phyloP scores from a whole-genome alignment of 1,140 invertebrate species.

The Diorhabda carinulata region DNA sequence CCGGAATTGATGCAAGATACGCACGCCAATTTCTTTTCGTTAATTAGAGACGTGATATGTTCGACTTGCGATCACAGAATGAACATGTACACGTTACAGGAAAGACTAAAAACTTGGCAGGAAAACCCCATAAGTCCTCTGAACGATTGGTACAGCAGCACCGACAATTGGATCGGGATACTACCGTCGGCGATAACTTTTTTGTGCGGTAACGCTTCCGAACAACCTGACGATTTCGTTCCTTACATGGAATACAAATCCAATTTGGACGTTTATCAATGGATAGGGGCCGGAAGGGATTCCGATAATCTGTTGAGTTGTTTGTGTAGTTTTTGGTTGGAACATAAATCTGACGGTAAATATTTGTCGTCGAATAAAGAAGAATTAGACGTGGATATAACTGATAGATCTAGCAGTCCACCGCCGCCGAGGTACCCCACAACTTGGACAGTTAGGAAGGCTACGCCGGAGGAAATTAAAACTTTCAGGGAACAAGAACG shows the following conservation, averaged over 20 bases:
- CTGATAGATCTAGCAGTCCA: slow-evolving; percentile 38
- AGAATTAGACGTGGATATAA: slow-evolving; percentile 44
- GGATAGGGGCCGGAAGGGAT: slow-evolving; percentile 93
- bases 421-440: slow-evolving; percentile 57
- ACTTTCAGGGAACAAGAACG: slow-evolving; percentile 73
- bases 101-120: slow-evolving; percentile 74
- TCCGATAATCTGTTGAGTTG: slow-evolving; percentile 73
- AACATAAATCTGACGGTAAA: slow-evolving; percentile 53
- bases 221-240: slow-evolving; percentile 84
- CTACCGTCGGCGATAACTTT: slow-evolving; percentile 81
- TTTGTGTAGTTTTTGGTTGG: slow-evolving; percentile 74
- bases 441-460: slow-evolving; percentile 75
- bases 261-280: slow-evolving; percentile 72
- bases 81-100: slow-evolving; percentile 67
- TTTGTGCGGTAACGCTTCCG: slow-evolving; percentile 78
- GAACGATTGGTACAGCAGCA: slow-evolving; percentile 70
- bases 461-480: slow-evolving; percentile 71
- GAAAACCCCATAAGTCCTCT: slow-evolving; percentile 74
- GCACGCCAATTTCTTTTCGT: slow-evolving; percentile 76
- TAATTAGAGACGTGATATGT: slow-evolving; percentile 76
- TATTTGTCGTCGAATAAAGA: slow-evolving; percentile 37
- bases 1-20: slow-evolving; percentile 66
- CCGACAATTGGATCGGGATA: slow-evolving; percentile 73
- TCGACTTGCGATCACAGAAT: slow-evolving; percentile 79
- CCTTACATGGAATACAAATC: slow-evolving; percentile 90